Base-by-base conservation (phyloP, 1,140 invertebrate genomes). In the Macrocentrus cingulum region DNA sequence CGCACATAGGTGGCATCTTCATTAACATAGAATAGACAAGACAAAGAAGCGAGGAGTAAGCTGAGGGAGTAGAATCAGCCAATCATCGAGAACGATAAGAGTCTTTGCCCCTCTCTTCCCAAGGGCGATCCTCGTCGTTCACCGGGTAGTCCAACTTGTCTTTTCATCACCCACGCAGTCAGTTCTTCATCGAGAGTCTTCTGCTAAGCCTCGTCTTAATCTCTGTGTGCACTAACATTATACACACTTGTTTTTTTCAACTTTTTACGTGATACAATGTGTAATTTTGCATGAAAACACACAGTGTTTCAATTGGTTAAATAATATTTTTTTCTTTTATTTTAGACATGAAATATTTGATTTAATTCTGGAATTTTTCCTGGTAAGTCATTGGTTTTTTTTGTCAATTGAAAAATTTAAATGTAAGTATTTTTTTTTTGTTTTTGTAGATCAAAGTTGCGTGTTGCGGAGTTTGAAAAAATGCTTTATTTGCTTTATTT, bases 121-220 rank as follows among this genome's bases (percentile, higher is more conserved):
- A 55, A 55, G 50, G 8, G 25, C n/a, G 13, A 22, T 49, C 20
- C 7, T 20, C 18, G 25, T 4, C 25, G 4, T 29, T 29, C 4
- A 34, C n/a, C 46, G 25, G 25, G 46, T 32, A 34, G 23, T 49
- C 45, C 3, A 29, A 29, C 13, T 34, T 13, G 1, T 25, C 22
- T 48, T 22, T 63, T 56, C 49, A 56, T 66, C 70, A 63, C 63
- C 65, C 48, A 65, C 66, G 56, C 67, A 57, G 66, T 65, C 74
- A 76, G 75, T 77, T 72, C 70, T 66, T 72, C 68, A 51, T 55
- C 62, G 45, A 63, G 65, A 54, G 61, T 67, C 57, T 62, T 65
- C 25, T 18, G 11, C 2, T n/a, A 13, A 25, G 18, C 45, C 29
- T 25, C 8, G 18, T 18, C 8, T 2, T 18, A 5, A 15, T 7